Evolutionary conservation across 2,113 vertebrate species (phyloP).

Genomic region (Silurus asotus): DNA sequence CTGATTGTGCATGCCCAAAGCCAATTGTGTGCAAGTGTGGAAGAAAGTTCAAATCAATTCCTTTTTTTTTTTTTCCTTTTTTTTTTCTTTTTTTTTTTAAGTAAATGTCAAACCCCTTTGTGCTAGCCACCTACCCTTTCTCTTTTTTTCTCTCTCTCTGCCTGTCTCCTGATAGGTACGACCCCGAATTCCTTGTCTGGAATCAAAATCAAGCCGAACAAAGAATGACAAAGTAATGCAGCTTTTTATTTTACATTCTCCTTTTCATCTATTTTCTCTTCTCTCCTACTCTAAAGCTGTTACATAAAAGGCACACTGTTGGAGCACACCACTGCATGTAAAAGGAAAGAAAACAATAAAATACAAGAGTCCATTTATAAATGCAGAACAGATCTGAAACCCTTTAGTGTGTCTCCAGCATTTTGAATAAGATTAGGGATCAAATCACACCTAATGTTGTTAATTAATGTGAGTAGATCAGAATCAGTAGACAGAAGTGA

Average conservation of each 20-base stretch:
- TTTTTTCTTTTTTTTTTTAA: constrained; percentile 41
- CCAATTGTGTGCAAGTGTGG: constrained; percentile 53
- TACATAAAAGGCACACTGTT: neutral
- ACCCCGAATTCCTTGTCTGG: constrained; percentile 84
- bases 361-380: neutral
- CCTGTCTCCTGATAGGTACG: constrained; percentile 76
- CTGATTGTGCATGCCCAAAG: constrained; percentile 52
- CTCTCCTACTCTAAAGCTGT: constrained; percentile 24
- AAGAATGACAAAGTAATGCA: constrained; percentile 85
- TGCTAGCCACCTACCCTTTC: constrained; percentile 69
- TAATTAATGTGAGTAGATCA: neutral
- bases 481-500: neutral
- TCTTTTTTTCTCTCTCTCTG: constrained; percentile 77
- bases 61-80: constrained; percentile 52
- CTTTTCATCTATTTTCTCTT: constrained; percentile 46
- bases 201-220: constrained; percentile 86
- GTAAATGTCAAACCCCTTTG: constrained; percentile 62
- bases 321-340: constrained; percentile 27
- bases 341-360: neutral
- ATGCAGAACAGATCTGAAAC: neutral
- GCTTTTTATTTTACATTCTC: constrained; percentile 62
- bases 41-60: constrained; percentile 61
- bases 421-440: neutral
- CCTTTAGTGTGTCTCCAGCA: neutral
- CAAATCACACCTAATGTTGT: neutral